Base-by-base conservation (phyloP, 1,140 invertebrate genomes). In the Macrostomum lignano region DNA sequence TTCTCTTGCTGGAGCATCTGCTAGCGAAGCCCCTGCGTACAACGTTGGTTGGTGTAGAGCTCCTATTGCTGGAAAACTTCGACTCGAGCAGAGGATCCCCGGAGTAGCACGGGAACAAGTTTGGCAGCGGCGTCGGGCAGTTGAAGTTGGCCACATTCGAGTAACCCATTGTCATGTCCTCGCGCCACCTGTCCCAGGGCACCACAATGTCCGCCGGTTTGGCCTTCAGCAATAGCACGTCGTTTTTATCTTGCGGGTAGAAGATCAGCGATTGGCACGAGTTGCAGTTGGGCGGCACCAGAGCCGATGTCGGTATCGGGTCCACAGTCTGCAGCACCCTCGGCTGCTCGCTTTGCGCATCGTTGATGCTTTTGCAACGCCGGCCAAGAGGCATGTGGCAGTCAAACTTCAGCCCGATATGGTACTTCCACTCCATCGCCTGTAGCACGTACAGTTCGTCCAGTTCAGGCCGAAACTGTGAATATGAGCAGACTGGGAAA, bases 381-480 rank as follows among this genome's bases (percentile, higher is more conserved):
- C 26, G 32, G 7, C 32, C 32, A 21, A 19, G 14, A 14, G 32
- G 20, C 13, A n/a, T n/a, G 15, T 33, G 10, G 7, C 22, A 25
- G 26, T 33, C 32, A 24, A 33, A 33, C 17, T 17, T 20, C 19
- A 33, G 10, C 6, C n/a, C n/a, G 14, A 33, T 10, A 24, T 33
- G 24, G 26, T 33, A 33, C 20, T 19, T 31, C 32, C 32, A 33
- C 26, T 25, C 17, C 32, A 33, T 33, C 10, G 32, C 26, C 5
- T 19, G 13, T 20, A 33, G 17, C 24, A 33, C 19, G 19, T 33
- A 19, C 4, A 33, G 14, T 10, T 33, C 22, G 11, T 33, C 32
- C 24, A 14, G 15, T n/a, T n/a, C n/a, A n/a, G n/a, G n/a, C n/a
- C n/a, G n/a, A n/a, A n/a, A n/a, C n/a, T n/a, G n/a, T n/a, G n/a